Evolutionary conservation across 2,888 invertebrate genomes (phyloP), one percentile per base, ranked within the genome.

Genomic region (Flexamia atlantica): DNA sequence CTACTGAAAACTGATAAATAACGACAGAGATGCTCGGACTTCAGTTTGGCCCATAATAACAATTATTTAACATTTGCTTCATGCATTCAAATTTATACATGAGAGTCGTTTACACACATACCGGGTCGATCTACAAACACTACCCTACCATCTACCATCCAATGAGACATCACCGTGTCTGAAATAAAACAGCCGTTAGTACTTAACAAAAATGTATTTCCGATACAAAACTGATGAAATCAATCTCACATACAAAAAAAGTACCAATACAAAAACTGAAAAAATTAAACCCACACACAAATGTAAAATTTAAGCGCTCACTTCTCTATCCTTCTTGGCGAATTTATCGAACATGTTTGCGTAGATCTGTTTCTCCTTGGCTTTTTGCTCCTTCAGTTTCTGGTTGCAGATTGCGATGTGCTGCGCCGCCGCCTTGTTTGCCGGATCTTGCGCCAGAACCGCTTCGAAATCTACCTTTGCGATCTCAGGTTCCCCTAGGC

Each of bases 271-370:
- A 85, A 81, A 85, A 60, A n/a, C 46, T n/a, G n/a, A n/a, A n/a
- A n/a, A n/a, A n/a, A n/a, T n/a, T n/a, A n/a, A n/a, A n/a, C n/a
- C n/a, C 30, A 25, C 46, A 60, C 46, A 36, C 14, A 76, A 50
- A 72, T 42, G 9, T 36, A 84, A 74, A 83, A 85, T 81, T 85
- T 85, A 85, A 50, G 68, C 25, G 89, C 90, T 91, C 92, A 95
- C 95, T 94, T 95, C 93, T 89, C 93, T 92, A 91, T 96, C 96
- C 90, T 93, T 93, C 87, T 94, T 93, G 4, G 96, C 96, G 91
- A 98, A 96, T 91, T 97, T 98, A 88, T 97, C 95, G 91, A 99
- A 99, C 97, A 99, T 98, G 90, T 97, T 97, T 17, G 95, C 95
- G 90, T 97, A 99, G 46, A 97, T 92, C 89, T 95, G 93, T 91